Evolutionary conservation across 2,888 invertebrate species (phyloP).

Genomic region (Volucella inanis): DNA sequence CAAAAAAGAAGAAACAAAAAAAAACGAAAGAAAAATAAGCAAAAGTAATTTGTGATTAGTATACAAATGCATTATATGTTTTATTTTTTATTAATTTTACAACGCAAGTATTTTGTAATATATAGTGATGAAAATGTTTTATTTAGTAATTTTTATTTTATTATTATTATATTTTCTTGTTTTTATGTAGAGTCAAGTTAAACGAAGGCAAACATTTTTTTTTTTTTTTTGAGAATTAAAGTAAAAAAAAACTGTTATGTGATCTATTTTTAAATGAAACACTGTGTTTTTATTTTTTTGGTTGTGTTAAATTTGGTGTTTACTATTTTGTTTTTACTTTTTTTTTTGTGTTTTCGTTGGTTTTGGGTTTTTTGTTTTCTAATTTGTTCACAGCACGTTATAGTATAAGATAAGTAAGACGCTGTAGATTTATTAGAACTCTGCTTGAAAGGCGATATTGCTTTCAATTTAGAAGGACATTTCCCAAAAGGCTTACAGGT

Average conservation of each 20-base stretch:
- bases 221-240: slow-evolving; percentile 54
- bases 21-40: slow-evolving; percentile 31
- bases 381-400: slow-evolving; percentile 33
- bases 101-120: slow-evolving; percentile 71
- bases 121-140: slow-evolving; percentile 67
- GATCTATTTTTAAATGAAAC: slow-evolving; percentile 71
- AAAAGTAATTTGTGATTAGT: slow-evolving; percentile 67
- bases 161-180: slow-evolving; percentile 51
- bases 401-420: neutral
- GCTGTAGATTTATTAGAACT: slow-evolving; percentile 28
- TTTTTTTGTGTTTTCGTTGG: slow-evolving; percentile 10
- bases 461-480: slow-evolving; percentile 38
- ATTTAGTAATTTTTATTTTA: slow-evolving; percentile 27
- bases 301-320: neutral
- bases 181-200: slow-evolving; percentile 56
- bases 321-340: neutral
- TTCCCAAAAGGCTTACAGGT: neutral
- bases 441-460: slow-evolving; percentile 22
- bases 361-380: slow-evolving; percentile 24
- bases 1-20: neutral
- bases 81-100: slow-evolving; percentile 65
- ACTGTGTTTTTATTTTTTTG: slow-evolving; percentile 63
- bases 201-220: slow-evolving; percentile 39
- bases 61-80: slow-evolving; percentile 57
- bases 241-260: slow-evolving; percentile 71